Evolutionary conservation across 2,113 vertebrate species (phyloP).

Genomic region (Saimiri boliviensis): DNA sequence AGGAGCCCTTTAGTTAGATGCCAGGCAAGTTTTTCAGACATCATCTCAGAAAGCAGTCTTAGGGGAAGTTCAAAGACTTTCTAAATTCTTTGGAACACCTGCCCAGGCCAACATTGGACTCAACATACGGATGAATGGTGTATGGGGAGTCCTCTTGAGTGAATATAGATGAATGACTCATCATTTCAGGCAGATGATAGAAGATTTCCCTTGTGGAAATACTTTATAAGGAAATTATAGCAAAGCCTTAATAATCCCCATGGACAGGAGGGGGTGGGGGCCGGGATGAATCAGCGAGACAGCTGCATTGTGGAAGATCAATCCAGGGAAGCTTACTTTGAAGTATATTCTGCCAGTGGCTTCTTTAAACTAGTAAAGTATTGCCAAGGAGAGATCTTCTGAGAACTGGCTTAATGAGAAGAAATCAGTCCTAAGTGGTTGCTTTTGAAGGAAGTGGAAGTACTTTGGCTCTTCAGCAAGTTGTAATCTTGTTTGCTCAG

Average conservation of each 20-base stretch:
- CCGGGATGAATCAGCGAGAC: conserved; percentile 65
- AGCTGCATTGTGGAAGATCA: conserved; percentile 51
- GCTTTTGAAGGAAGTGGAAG: neutral
- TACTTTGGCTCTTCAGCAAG: conserved; percentile 1
- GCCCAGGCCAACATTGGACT: conserved; percentile 28
- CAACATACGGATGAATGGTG: conserved; percentile 38
- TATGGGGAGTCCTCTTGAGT: neutral
- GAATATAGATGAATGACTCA: conserved; percentile 69
- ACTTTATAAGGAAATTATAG: conserved; percentile 72
- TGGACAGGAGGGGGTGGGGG: neutral
- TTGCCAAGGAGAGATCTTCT: neutral
- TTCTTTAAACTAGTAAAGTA: neutral
- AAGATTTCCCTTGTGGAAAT: neutral
- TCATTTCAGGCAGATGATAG: conserved; percentile 36
- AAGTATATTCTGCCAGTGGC: neutral
- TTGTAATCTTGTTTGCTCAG: neutral
- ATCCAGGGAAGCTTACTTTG: conserved; percentile 28
- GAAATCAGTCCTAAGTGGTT: neutral
- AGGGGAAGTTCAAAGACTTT: conserved; percentile 39
- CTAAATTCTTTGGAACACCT: conserved; percentile 48
- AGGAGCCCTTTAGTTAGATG: neutral
- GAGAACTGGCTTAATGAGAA: conserved; percentile 17
- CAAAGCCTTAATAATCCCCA: conserved; percentile 55
- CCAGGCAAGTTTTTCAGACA: neutral
- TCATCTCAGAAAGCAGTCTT: neutral